phyloP scores from a whole-genome alignment of 2,888 invertebrate species.

The Melieria picta region DNA sequence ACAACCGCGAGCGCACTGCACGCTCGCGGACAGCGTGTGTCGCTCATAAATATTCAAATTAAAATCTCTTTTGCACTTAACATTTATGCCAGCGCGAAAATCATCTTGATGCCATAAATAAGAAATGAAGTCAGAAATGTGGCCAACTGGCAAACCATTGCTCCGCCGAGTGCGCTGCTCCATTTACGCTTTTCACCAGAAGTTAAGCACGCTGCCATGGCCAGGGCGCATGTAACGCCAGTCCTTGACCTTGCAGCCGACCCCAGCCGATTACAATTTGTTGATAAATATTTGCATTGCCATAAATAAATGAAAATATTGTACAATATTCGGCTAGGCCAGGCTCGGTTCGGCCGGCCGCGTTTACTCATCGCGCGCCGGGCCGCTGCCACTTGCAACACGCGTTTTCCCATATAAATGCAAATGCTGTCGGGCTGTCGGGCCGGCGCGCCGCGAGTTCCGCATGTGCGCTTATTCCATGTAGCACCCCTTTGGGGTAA shows the following conservation, averaged over 20 bases:
- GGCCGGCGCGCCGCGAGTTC: too few species aligned
- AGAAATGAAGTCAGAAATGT: conserved; percentile 23
- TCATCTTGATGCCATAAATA: conserved; percentile 48
- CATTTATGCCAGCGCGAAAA: conserved; percentile 24
- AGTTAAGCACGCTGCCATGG: conserved; percentile 20
- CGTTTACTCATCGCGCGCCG: too few species aligned
- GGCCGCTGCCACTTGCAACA: too few species aligned
- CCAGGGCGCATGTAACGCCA: conserved; percentile 21
- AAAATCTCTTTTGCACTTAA: conserved; percentile 14
- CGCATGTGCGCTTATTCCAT: conserved; percentile 19
- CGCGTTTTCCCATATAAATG: too few species aligned
- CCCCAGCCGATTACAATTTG: conserved; percentile 58
- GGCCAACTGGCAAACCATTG: conserved; percentile 18
- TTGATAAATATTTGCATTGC: conserved; percentile 63
- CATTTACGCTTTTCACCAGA: conserved; percentile 18
- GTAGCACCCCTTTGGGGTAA: conserved; percentile 53
- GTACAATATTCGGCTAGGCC: too few species aligned
- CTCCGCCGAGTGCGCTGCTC: conserved; percentile 12
- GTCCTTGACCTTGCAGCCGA: conserved; percentile 46
- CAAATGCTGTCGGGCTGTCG: too few species aligned
- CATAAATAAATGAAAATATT: conserved; percentile 51
- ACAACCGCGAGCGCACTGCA: too few species aligned
- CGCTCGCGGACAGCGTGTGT: conserved; percentile 9
- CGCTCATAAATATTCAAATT: conserved; percentile 34
- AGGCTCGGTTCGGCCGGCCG: too few species aligned